Evolutionary conservation across 2,888 invertebrate genomes (phyloP), one percentile per base, ranked within the genome.

Genomic region (Helleia helle): DNA sequence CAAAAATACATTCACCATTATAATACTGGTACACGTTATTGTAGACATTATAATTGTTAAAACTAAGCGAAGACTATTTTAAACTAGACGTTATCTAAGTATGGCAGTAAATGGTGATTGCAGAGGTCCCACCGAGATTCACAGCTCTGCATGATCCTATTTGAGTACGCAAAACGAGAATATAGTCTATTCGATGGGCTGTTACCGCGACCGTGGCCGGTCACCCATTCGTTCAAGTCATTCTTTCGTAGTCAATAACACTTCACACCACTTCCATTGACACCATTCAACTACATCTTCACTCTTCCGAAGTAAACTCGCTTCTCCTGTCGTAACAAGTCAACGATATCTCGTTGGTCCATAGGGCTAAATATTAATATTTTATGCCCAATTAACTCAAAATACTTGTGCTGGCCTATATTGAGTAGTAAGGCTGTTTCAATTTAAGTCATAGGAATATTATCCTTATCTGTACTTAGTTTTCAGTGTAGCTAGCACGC

Each of bases 101-200:
- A 83, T 81, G 83, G 83, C 83, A 83, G 83, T 81, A 74, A 68
- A 70, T 72, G 71, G 73, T 73, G 71, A 66, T 60, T 54, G 54
- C 51, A 57, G 55, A 56, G 54, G 46, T 50, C 55, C 64, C 65
- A 60, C 67, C 71, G 79, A 79, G 79, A 79, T 74, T 79, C 74
- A 63, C 66, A 59, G 60, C 65, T 65, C 65, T 64, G 61, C 63
- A 51, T 56, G 59, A 59, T 61, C 50, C 48, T 69, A 72, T 71
- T 71, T 67, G 69, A 73, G 70, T 66, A 62, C 69, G 65, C 64
- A 70, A 56, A 57, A 61, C 64, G 65, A 57, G 57, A 57, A 59
- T 69, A 69, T 60, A 65, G 34, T 66, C 70, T 79, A 79, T 73
- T 79, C 81, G 81, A 71, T 81, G 80, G 81, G 81, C 74, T 62